Evolutionary conservation across 2,888 invertebrate genomes (phyloP), one percentile per base, ranked within the genome.

Genomic region (Aspidapion aeneum): DNA sequence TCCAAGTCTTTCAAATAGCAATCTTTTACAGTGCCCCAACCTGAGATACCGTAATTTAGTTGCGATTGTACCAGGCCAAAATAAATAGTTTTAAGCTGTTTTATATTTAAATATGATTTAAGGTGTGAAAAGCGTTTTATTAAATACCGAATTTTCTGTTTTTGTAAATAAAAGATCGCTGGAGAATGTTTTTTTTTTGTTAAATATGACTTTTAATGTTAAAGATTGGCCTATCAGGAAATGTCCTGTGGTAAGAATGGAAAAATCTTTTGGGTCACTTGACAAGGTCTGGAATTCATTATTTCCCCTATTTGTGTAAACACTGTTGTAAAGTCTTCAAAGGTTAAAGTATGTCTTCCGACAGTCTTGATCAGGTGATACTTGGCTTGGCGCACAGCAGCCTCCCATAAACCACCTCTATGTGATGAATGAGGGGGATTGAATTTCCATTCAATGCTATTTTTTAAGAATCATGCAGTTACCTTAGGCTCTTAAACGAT

Each of bases 381-480:
- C 51, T 58, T 62, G 7, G 55, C 58, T 52, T 52, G 52, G 7
- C 52, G 52, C 19, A 52, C 52, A 17, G 52, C 7, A 19, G 52
- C 17, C 19, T 52, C 52, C 52, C 52, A 52, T 17, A 52, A 19
- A 18, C 52, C 52, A 17, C 52, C 52, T 17, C 17, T 48, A n/a
- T 48, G 56, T 20, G 56, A 49, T 3, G 61, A 61, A 21, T 56
- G 49, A 16, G 61, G 61, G 20, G 62, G 62, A 20, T 21, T 61
- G 35, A 61, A 61, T 57, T 57, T 57, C 57, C 61, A 57, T 20
- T 61, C 57, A 17, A 61, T 57, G 12, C 57, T 57, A 21, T 61
- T 61, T 48, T 22, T 35, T 19, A 48, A n/a, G 48, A 60, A 60
- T 55, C 60, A 55, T 9, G 18, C 21, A 51, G 21, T 50, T 3